Evolutionary conservation across 53 echinoderm and acorn worm species (phyloP), one percentile per base, ranked within the genome.

Genomic region (Apostichopus leukothele): DNA sequence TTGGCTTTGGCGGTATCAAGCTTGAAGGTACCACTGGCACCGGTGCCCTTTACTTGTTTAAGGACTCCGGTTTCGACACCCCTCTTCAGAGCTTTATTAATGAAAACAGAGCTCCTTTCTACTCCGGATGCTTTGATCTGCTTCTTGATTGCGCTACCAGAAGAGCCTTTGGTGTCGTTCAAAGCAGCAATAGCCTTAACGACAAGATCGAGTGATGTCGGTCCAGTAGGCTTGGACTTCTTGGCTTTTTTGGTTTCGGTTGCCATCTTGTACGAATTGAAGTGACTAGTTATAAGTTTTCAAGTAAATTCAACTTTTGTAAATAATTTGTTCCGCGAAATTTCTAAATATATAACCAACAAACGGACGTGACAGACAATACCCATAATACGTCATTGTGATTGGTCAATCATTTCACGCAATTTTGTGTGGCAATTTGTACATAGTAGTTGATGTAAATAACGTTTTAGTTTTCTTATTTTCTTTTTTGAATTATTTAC

Each of bases 21-120:
- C 89, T 79, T 95, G 94, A 95, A 95, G 1, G 89, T 92, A 21
- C 95, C 95, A 14, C 90, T 89, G 53, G 95, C 95, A 50, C 95
- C 94, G 78, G 88, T 93, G 52, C 95, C 95, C 57, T 93, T 93
- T 81, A 87, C 84, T 76, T 94, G 95, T 79, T 75, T 68, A 50
- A 95, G 89, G 21, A 83, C 53, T 5, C 94, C 94, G 22, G 88
- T 92, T 74, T 89, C 89, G 5, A 95, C 95, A 75, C 95, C 92
- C 27, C 79, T 52, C 81, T 79, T 90, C 68, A 95, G 88, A 18
- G 95, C 95, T 39, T 84, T 76, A 25, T 91, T 94, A 88, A 95
- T 90, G 83, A 83, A 26, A 0, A 60, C 60, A 0, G 52, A 53
- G 20, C 60, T 84, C 84, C 60, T 59, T 25, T 60, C 84, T 10